Percentiles rank a stretch among this genome's conserved stretches.
Conservation (phyloP, 2,113 vertebrate genomes). For the Trachemys scripta region DNA sequence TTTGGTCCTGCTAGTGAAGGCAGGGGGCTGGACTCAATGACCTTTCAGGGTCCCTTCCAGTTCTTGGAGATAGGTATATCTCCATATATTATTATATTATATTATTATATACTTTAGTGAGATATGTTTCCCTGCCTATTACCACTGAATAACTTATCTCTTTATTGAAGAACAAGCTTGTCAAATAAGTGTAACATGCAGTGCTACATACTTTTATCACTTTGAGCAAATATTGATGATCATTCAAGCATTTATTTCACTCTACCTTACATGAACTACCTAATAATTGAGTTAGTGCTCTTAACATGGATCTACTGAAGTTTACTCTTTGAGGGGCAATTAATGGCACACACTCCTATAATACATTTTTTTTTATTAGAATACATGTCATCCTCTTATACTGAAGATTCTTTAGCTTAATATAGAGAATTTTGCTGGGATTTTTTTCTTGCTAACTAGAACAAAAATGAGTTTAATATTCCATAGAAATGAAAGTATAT, state of each 20-base stretch:
- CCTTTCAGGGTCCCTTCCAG: too few species aligned
- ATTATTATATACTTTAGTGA: background rate
- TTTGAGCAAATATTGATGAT: background rate
- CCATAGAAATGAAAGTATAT: background rate
- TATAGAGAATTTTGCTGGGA: background rate
- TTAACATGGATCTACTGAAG: background rate
- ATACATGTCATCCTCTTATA: background rate
- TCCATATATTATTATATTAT: too few species aligned
- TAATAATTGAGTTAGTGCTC: background rate
- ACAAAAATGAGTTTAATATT: background rate
- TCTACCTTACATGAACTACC: background rate
- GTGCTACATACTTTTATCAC: background rate
- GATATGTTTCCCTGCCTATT: background rate
- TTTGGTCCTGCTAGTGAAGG: too few species aligned
- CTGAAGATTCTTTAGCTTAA: background rate
- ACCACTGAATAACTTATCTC: background rate
- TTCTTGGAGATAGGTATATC: too few species aligned
- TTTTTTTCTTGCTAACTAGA: background rate
- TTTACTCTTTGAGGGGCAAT: background rate
- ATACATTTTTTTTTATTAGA: background rate
- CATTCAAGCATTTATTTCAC: background rate
- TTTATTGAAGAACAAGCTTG: background rate
- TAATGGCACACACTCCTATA: rapidly evolving
- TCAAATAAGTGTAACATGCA: background rate
- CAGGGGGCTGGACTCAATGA: too few species aligned